Conservation (phyloP, 2,888 invertebrate genomes). For the Pantelozetes paolii region DNA sequence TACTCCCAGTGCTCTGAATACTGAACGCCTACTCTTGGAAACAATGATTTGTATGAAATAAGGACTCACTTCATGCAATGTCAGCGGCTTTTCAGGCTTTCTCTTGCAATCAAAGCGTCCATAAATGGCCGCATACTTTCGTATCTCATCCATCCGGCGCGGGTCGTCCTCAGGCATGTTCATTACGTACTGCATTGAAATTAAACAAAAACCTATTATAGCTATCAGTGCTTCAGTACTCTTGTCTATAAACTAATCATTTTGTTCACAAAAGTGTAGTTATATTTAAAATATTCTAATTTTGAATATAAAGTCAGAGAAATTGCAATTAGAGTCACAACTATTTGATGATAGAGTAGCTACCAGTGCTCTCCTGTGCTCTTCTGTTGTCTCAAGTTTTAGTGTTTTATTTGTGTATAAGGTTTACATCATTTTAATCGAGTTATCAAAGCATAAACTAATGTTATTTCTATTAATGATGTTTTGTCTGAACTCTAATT, state of each 20-base stretch:
- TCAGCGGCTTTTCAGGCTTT: slow-evolving; percentile 91
- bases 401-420: slow-evolving; percentile 3
- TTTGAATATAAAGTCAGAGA: too few species aligned
- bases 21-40: not conserved
- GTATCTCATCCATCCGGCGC: slow-evolving; percentile 81
- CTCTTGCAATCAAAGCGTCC: slow-evolving; percentile 96
- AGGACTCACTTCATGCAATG: slow-evolving; percentile 75
- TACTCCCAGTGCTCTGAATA: too few species aligned
- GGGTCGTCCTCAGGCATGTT: slow-evolving; percentile 83
- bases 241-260: too few species aligned
- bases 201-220: slow-evolving; percentile 20
- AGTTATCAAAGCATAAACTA: not conserved
- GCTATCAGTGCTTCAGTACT: too few species aligned
- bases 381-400: too few species aligned
- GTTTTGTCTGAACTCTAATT: not conserved
- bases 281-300: too few species aligned
- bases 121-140: slow-evolving; percentile 95
- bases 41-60: slow-evolving; percentile 18
- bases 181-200: slow-evolving; percentile 67
- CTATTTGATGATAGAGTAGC: not conserved
- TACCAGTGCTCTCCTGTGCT: too few species aligned
- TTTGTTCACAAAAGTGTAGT: too few species aligned
- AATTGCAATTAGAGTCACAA: not conserved
- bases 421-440: not conserved
- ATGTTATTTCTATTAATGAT: slow-evolving; percentile 22